Evolutionary conservation across 2,113 vertebrate species (phyloP).

Genomic region (Ptychochromis oligacanthus): DNA sequence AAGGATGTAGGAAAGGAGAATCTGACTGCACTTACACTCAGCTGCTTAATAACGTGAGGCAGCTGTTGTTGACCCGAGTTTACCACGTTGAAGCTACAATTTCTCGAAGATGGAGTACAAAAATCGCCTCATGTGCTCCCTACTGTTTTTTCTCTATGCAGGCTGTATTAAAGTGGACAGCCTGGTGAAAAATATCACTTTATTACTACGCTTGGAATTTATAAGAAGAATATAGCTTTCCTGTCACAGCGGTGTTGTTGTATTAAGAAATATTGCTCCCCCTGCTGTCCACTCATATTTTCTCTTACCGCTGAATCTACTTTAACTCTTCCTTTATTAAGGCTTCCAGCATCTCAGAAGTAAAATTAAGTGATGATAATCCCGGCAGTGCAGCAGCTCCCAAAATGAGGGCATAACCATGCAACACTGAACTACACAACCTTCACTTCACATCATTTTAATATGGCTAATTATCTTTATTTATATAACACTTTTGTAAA

Average conservation of each 20-base stretch:
- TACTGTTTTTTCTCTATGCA: no score
- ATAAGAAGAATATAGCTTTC: not conserved
- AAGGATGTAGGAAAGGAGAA: not conserved
- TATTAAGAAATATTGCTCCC: not conserved
- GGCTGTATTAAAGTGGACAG: no score
- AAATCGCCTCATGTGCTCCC: not conserved
- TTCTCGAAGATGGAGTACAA: not conserved
- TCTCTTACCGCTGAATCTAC: not conserved
- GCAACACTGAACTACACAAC: not conserved
- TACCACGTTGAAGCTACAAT: not conserved
- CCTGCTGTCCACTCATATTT: not conserved
- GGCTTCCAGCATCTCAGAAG: not conserved
- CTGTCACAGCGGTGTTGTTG: not conserved
- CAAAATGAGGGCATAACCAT: not conserved
- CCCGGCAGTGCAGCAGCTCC: not conserved
- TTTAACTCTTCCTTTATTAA: not conserved
- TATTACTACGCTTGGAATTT: not conserved
- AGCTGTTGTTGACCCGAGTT: not conserved
- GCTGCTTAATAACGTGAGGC: not conserved
- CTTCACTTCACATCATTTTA: not conserved
- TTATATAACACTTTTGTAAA: not conserved
- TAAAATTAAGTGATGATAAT: constrained; percentile 1
- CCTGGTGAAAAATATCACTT: no score
- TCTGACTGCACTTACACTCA: not conserved
- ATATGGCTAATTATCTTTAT: not conserved